A percentile compares a stretch with the other conserved stretches of the same genome.
Conservation (phyloP, 2,113 vertebrate genomes). For the Zosterops japonicus region DNA sequence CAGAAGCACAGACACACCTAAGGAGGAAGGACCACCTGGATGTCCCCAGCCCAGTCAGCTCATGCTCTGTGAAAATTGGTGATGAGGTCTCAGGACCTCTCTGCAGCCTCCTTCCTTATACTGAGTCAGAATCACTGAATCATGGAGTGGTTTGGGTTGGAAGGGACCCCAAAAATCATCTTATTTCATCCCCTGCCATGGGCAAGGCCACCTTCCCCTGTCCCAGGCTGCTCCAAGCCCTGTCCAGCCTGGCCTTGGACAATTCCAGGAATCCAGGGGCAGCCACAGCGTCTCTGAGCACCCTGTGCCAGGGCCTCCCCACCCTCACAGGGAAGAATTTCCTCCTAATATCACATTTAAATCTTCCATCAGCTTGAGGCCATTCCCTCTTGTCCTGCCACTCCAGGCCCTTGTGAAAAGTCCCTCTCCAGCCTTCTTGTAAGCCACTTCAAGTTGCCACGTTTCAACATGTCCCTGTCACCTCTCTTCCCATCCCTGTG, state of each 20-base stretch:
- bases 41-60: not conserved
- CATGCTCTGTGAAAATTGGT: not conserved
- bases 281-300: not conserved
- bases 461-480: accelerated
- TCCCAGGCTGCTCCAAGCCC: not conserved
- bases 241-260: accelerated
- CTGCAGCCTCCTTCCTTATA: not conserved
- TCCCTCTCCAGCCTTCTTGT: not conserved
- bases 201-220: not conserved
- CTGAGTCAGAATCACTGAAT: not conserved
- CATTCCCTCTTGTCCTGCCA: not conserved
- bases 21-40: not conserved
- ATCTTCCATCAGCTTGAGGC: not conserved
- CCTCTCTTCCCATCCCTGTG: not conserved
- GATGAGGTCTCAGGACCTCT: not conserved
- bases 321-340: not conserved
- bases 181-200: not conserved
- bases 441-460: not conserved
- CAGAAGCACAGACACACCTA: not conserved
- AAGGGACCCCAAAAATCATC: not conserved
- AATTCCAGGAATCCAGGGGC: not conserved
- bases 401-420: not conserved
- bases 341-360: not conserved
- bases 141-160: not conserved
- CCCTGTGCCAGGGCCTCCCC: not conserved